phyloP scores from a whole-genome alignment of 2,113 vertebrate species.

The Thamnaconus septentrionalis region DNA sequence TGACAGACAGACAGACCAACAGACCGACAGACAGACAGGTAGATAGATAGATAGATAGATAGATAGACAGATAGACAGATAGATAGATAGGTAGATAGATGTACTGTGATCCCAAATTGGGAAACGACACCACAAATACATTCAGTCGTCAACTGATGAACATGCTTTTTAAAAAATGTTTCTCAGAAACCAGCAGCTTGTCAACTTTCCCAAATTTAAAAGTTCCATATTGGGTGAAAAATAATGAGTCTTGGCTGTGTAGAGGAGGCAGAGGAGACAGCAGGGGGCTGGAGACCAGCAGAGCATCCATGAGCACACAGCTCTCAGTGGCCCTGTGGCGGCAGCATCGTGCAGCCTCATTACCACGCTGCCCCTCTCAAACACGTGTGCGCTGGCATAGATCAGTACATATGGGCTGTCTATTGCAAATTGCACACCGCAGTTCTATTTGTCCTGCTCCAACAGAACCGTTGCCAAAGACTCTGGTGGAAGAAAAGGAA shows the following conservation, averaged over 20 bases:
- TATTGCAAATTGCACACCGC: slow-evolving; percentile 7
- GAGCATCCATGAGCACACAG: slow-evolving; percentile 16
- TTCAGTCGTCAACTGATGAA: too few species aligned
- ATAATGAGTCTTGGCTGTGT: too few species aligned
- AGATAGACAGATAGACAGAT: too few species aligned
- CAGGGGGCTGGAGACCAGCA: neutral
- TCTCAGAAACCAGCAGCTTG: too few species aligned
- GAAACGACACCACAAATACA: too few species aligned
- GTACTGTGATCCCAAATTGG: too few species aligned
- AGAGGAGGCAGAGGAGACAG: neutral
- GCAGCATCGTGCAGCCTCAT: slow-evolving; percentile 21
- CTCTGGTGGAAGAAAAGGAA: neutral
- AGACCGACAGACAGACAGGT: neutral
- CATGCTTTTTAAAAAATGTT: too few species aligned
- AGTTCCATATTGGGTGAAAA: too few species aligned
- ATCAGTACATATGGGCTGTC: neutral
- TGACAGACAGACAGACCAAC: neutral
- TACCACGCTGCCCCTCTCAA: slow-evolving; percentile 7
- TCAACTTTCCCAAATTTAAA: too few species aligned
- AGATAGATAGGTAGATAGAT: too few species aligned
- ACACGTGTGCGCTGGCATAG: slow-evolving; percentile 14
- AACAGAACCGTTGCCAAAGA: slow-evolving; percentile 1
- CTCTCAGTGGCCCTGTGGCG: slow-evolving; percentile 16
- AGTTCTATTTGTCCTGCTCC: neutral
- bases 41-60: neutral